Conservation (phyloP, 2,113 vertebrate species). For the Zingel zingel region DNA sequence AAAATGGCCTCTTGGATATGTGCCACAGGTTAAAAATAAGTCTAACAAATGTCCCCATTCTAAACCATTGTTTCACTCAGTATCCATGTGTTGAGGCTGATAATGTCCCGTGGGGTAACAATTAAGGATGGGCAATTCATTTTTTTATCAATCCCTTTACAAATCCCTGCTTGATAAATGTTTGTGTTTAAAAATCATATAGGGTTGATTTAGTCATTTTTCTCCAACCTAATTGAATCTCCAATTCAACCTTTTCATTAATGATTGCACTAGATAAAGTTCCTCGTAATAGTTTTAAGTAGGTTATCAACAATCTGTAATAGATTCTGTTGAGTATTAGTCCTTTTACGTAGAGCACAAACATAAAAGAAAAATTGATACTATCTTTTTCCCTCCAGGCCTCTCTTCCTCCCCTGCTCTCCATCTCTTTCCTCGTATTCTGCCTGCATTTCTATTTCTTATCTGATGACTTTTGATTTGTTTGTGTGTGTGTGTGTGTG, state of each 20-base stretch:
- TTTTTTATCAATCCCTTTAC: neutral
- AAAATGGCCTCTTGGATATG: conserved; percentile 49
- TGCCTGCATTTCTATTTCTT: conserved; percentile 21
- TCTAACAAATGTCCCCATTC: conserved; percentile 49
- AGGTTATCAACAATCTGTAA: conserved; percentile 5
- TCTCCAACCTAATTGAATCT: neutral
- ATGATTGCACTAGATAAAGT: neutral
- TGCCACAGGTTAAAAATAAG: conserved; percentile 60
- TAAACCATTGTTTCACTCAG: conserved; percentile 14
- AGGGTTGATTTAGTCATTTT: neutral
- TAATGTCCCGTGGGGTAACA: neutral
- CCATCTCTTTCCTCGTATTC: neutral
- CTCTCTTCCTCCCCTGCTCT: neutral
- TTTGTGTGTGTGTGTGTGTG: conserved; percentile 5
- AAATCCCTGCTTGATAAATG: neutral
- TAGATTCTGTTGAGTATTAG: neutral
- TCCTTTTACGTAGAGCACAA: neutral
- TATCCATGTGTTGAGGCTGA: neutral
- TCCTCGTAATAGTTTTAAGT: neutral
- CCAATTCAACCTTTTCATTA: neutral
- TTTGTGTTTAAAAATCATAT: neutral
- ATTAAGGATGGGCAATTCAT: neutral
- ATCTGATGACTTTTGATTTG: conserved; percentile 47
- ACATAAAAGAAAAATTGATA: conserved; percentile 25
- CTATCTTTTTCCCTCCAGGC: conserved; percentile 22